Evolutionary conservation across 1,140 invertebrate genomes (phyloP).

Genomic region (Antheraea pernyi): DNA sequence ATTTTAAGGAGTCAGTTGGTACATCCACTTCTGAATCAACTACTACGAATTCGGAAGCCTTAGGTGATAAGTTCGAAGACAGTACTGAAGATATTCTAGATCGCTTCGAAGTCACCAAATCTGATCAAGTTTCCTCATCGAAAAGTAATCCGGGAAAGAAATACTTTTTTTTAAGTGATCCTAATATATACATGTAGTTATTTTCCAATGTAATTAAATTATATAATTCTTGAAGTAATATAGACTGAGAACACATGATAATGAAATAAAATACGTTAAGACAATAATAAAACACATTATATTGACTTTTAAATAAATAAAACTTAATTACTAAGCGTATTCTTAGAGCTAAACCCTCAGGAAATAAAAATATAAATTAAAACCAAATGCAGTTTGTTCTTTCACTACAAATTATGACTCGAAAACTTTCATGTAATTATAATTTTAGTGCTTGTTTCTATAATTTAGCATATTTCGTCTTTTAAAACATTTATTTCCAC

Average conservation of each 20-base stretch:
- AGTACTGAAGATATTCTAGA: background rate
- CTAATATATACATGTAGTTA: background rate
- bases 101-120: background rate
- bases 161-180: background rate
- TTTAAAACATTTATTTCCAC: background rate
- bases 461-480: constrained; percentile 4
- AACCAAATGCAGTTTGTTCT: constrained; percentile 52
- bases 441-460: constrained; percentile 15
- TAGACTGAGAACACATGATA: background rate
- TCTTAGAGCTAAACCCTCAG: constrained; percentile 53
- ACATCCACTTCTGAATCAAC: constrained; percentile 8
- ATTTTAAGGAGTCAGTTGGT: background rate
- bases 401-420: constrained; percentile 27
- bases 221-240: too few species aligned
- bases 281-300: constrained; percentile 75
- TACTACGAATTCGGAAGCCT: too few species aligned
- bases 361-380: constrained; percentile 51
- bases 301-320: constrained; percentile 78
- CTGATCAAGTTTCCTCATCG: background rate
- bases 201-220: background rate
- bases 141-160: background rate
- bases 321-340: constrained; percentile 70
- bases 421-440: constrained; percentile 14
- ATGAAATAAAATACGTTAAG: constrained; percentile 39
- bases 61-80: constrained; percentile 9